Evolutionary conservation across 2,888 invertebrate species (phyloP).

Genomic region (Punctoribates punctum): DNA sequence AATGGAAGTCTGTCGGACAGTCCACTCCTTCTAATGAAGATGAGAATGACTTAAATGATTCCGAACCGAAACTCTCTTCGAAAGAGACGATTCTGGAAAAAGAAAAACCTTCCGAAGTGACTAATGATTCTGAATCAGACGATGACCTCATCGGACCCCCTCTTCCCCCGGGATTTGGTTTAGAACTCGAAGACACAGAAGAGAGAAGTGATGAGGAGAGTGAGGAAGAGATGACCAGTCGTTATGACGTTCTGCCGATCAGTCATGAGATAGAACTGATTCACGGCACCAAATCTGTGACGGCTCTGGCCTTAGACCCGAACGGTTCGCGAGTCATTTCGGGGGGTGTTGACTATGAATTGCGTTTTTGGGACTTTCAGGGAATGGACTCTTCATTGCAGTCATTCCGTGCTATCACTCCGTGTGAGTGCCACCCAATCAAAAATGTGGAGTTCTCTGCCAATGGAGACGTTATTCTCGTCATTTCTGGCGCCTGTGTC

Average conservation of each 20-base stretch:
- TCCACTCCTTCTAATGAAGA: neutral
- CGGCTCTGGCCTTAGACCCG: constrained; percentile 85
- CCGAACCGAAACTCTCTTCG: neutral
- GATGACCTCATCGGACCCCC: constrained; percentile 63
- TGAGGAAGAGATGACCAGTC: constrained; percentile 36
- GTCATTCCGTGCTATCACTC: constrained; percentile 86
- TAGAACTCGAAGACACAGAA: constrained; percentile 46
- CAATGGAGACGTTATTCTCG: constrained; percentile 88
- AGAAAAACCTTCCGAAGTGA: constrained; percentile 45
- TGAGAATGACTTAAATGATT: neutral
- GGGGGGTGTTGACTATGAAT: constrained; percentile 93
- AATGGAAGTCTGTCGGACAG: constrained; percentile 3
- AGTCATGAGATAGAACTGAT: constrained; percentile 67
- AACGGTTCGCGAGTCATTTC: constrained; percentile 85
- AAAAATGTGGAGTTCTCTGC: constrained; percentile 82
- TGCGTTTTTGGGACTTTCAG: constrained; percentile 97
- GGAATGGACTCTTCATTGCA: constrained; percentile 92
- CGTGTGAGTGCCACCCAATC: constrained; percentile 91
- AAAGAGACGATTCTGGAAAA: constrained; percentile 41
- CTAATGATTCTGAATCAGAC: constrained; percentile 37
- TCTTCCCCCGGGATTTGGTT: constrained; percentile 54
- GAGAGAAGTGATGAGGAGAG: constrained; percentile 53
- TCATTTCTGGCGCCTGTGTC: constrained; percentile 73
- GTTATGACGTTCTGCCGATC: constrained; percentile 53
- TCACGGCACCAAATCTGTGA: constrained; percentile 80